A percentile compares a stretch with the other conserved stretches of the same genome.
These are phyloP conservation scores for Acanthurus lineatus DNA, from an alignment of 2,797 vertebrate genomes.

Conservation along the genomic window DNA sequence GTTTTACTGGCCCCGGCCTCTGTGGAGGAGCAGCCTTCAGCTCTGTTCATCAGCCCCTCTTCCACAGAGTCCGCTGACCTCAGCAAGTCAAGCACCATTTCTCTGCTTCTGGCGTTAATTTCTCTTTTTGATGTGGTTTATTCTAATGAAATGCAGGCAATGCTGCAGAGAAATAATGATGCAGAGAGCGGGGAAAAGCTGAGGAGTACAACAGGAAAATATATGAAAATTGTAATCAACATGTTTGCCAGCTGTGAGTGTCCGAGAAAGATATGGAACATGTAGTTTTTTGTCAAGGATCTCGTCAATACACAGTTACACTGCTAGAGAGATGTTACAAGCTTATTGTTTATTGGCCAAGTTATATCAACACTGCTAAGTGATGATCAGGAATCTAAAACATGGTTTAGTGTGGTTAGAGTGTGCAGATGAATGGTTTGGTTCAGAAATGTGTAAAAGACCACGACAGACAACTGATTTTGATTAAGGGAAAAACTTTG, in stretches of 20 bases:
- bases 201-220: background rate
- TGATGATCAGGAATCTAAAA: background rate
- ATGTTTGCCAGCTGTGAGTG: conserved; percentile 13
- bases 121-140: conserved; percentile 37
- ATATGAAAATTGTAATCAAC: conserved; percentile 8
- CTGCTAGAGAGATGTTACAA: background rate
- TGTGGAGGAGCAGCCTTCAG: conserved; percentile 28
- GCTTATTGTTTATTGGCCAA: background rate
- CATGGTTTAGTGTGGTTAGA: background rate
- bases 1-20: conserved; percentile 20
- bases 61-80: conserved; percentile 20
- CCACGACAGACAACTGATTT: background rate
- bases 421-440: background rate
- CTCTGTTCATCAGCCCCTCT: conserved; percentile 20
- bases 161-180: background rate
- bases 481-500: background rate
- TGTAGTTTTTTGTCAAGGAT: conserved; percentile 1
- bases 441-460: background rate
- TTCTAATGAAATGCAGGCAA: conserved; percentile 33
- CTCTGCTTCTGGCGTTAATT: conserved; percentile 12
- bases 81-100: conserved; percentile 15
- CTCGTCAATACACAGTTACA: background rate
- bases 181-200: background rate
- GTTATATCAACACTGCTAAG: background rate
- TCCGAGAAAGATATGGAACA: conserved; percentile 6